Base-by-base conservation (phyloP, 2,888 invertebrate genomes). In the Sarcophaga caerulescens region DNA sequence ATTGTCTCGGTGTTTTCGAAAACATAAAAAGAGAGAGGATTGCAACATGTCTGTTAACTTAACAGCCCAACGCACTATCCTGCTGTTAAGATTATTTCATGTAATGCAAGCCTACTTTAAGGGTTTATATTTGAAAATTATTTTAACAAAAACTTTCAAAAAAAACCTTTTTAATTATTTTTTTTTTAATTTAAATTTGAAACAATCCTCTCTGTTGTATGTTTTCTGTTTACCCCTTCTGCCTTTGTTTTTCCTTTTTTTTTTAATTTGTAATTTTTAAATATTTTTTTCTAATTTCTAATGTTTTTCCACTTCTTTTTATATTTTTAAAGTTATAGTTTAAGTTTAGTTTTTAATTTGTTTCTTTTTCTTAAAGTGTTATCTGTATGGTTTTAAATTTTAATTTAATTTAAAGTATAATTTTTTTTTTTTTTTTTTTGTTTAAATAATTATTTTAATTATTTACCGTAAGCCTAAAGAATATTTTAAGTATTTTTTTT, bases 391-490 rank as follows among this genome's bases (percentile, higher is more conserved):
- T 45, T 74, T 19, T 69, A 60, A 52, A 62, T 5, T 59, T 45
- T 75, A 75, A 62, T 59, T 45, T 75, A 75, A 62, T 35, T 35
- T 35, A 12, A 6, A 47, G 59, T 62, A 70, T 23, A 59, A 44
- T 25, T 25, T 35, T 25, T 5, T 25, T 25, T 25, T 25, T 25
- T 25, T 25, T 4, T 10, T 66, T 25, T 35, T 25, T 25, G 17
- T 44, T 21, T 60, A n/a, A 60, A 60, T 60, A 60, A 19, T n/a
- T 60, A 60, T 60, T 60, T 60, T 60, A 47, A 73, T 60, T 66
- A 60, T 59, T 71, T 44, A 21, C 75, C 70, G 68, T 81, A 78
- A 83, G 62, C 59, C 65, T 85, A 35, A 79, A 66, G 73, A 79
- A 23, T 57, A 68, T 35, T 25, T 25, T 25, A 6, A 25, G 6